Evolutionary conservation across 2,888 invertebrate species (phyloP), one percentile per base, ranked within the genome.

Genomic region (Callinectes sapidus): DNA sequence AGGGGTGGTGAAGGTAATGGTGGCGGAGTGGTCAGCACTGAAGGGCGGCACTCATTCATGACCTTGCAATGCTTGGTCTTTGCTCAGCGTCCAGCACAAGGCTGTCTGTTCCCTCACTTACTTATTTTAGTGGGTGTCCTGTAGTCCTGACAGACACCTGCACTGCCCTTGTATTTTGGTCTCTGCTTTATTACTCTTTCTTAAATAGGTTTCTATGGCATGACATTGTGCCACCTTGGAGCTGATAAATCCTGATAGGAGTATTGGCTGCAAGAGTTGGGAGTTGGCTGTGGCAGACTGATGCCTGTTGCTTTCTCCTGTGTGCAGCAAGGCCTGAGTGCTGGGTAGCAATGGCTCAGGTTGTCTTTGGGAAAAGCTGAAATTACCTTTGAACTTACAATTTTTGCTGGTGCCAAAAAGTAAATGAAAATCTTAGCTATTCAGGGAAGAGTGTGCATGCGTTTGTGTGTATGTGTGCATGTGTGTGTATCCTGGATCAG

Each of bases 51-150:
- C 81, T 81, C 81, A 81, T 35, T 35, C 81, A 35, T 81, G 81
- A 81, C 81, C 81, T 71, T 81, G 81, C 81, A 81, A 35, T 16
- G 81, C 81, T 18, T 32, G 81, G 81, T 81, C 81, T 81, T 81
- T 81, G 81, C 81, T 81, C 81, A 81, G 81, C 81, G 81, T 32
- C 81, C 81, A 35, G 81, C 81, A 81, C 81, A 81, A 81, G 81
- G 81, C 81, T 81, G 81, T 81, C 81, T 81, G 32, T 35, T 81
- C 35, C 81, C 13, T 81, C 81, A 81, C 81, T 81, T 35, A 16
- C 81, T 35, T 28, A 28, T 71, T n/a, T 81, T 3, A 81, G 81
- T 14, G 32, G 35, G 81, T 71, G 28, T 81, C 35, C 81, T 16
- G 35, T 81, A 35, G 35, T 16, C 81, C 35, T 35, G 32, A 14